Evolutionary conservation across 2,888 invertebrate species (phyloP), one percentile per base, ranked within the genome.

Genomic region (Thera britannica): DNA sequence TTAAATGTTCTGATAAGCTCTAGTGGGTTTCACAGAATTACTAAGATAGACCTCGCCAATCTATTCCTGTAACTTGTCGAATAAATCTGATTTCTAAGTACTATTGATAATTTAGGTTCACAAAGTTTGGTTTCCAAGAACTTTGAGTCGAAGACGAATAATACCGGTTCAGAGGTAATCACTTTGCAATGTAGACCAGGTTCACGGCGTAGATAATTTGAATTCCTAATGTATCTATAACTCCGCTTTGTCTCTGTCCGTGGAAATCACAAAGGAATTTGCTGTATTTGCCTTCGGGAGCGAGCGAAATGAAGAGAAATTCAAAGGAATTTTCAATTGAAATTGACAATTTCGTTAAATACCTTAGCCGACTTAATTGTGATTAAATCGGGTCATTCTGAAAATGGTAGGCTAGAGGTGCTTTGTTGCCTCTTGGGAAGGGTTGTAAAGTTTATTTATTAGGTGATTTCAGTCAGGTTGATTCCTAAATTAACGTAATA

Each of bases 271-370:
- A 70, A 78, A 79, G 81, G 79, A 77, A 82, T 83, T 77, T 75
- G 52, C 74, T 74, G 75, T 80, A 80, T 82, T 80, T 79, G 75
- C 80, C 70, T 77, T 77, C 75, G 78, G 78, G 79, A 77, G 73
- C 71, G 67, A 69, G 70, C 73, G 77, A 80, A 83, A 83, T 79
- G 78, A 80, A 71, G 74, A 74, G 79, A 80, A 83, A 80, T 81
- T 80, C 75, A 77, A 74, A 71, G 80, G 79, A 79, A 83, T 84
- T 83, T 77, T 78, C 82, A 80, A 83, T 82, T 83, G 77, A 79
- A 83, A 83, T 79, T 82, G 81, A 77, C 81, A 80, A 81, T 83
- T 79, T 77, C 74, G 79, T 77, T 80, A 77, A 82, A 80, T 79
- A 77, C 76, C 76, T 77, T 72, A 73, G 71, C 74, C 68, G 76